Evolutionary conservation across 1,140 invertebrate species (phyloP).

Genomic region (Diplogasteroides magnus): DNA sequence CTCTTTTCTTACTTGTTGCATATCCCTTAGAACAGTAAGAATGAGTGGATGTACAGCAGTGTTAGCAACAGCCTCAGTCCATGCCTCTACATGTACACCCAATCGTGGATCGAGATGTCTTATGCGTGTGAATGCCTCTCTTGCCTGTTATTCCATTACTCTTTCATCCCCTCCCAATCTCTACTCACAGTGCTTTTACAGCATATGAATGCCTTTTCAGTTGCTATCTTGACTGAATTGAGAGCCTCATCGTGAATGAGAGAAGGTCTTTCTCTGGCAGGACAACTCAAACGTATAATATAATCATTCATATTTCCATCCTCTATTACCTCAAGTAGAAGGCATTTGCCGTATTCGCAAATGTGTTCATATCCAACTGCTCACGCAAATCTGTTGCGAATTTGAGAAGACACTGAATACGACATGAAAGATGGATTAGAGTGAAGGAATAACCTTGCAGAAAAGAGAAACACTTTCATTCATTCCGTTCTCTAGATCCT

Average conservation of each 20-base stretch:
- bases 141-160: no score
- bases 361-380: background rate
- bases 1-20: no score
- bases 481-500: background rate
- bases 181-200: no score
- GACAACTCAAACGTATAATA: no score
- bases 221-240: no score
- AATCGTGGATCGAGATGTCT: background rate
- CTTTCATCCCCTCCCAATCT: no score
- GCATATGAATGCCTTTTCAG: no score
- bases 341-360: background rate
- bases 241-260: no score
- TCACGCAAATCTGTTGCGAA: background rate
- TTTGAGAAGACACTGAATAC: background rate
- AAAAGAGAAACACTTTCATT: background rate
- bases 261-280: no score
- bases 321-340: background rate
- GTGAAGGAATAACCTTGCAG: background rate
- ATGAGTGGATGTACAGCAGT: background rate
- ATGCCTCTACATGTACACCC: background rate
- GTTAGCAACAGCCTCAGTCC: background rate
- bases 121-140: background rate
- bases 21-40: background rate
- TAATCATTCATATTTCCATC: no score
- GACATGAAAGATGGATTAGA: no score